Base-by-base conservation (phyloP, 2,797 vertebrate genomes). In the Synaphobranchus kaupii region DNA sequence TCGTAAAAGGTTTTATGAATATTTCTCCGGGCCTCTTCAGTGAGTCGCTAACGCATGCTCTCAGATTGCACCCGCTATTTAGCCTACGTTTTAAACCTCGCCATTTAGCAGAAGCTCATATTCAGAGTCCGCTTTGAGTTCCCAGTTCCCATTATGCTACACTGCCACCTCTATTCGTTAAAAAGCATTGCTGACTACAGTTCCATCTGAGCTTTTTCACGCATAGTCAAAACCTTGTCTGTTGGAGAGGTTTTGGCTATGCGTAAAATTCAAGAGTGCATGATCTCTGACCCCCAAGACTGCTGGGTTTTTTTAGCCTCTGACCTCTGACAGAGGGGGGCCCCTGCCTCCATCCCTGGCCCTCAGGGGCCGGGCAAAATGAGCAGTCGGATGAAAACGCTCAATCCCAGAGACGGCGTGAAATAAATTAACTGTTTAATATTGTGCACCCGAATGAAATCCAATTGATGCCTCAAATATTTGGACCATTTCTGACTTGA, bases 1-100 rank as follows among this genome's bases (percentile, higher is more conserved):
- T 89, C 86, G 85, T 92, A 90, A 92, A 83, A n/a, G 50, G 88
- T 86, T 86, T 90, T 88, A 93, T 93, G 85, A 89, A 90, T 80
- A 87, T 82, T 73, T 66, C 58, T 25, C 22, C 4, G 68, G 85
- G 82, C 91, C 89, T 86, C 47, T 71, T 56, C 63, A 47, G 86
- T 86, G 44, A 86, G 44, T 84, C 66, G 87, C 76, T 84, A 87
- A 88, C 88, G 85, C 89, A 88, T 88, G 90, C 89, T 88, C 34
- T 58, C 1, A 4, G 78, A 15, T 47, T 50, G 22, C n/a, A n/a
- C 3, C 7, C 25, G 12, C 17, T 50, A 50, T 81, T 81, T 28
- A 39, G 39, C 39, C 39, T 39, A 68, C 63, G n/a, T 68, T 68
- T 68, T 28, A 68, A 28, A 28, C 10, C 63, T 28, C 4, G 12